These are phyloP conservation scores for Argyra leucocephala DNA, from an alignment of 2,888 invertebrate species.

Conservation along the genomic window DNA sequence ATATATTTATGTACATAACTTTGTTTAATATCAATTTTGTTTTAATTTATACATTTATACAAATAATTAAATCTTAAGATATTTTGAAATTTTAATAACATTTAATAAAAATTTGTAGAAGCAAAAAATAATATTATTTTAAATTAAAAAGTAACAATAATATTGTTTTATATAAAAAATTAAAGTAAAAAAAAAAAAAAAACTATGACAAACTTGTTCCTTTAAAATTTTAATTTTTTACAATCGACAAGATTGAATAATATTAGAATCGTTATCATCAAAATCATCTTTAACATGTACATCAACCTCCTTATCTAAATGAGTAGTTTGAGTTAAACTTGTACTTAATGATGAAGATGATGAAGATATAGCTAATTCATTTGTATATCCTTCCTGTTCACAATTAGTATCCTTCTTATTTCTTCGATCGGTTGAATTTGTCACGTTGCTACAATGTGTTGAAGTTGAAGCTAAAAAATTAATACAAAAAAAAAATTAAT, in stretches of 20 bases:
- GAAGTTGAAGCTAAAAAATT: slow-evolving; percentile 5
- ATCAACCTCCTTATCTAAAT: slow-evolving; percentile 5
- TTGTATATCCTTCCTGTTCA: neutral
- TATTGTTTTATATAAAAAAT: neutral
- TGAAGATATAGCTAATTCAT: slow-evolving; percentile 7
- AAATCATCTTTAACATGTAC: neutral
- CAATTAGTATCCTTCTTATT: neutral
- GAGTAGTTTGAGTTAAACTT: slow-evolving; percentile 7
- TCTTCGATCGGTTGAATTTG: neutral
- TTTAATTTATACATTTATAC: too few species aligned
- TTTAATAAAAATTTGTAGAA: too few species aligned
- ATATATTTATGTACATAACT: too few species aligned
- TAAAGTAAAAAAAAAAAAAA: too few species aligned
- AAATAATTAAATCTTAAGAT: too few species aligned
- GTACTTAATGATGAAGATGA: slow-evolving; percentile 9
- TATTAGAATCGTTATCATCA: neutral
- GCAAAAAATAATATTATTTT: too few species aligned
- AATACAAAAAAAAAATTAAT: neutral
- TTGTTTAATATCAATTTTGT: too few species aligned
- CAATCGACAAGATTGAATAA: slow-evolving; percentile 1
- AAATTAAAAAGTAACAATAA: neutral
- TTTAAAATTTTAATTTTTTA: too few species aligned
- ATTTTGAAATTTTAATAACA: too few species aligned
- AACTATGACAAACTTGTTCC: too few species aligned
- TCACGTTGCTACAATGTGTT: neutral